Conservation (phyloP, 2,888 invertebrate genomes). For the Omphaloscelis lunosa region DNA sequence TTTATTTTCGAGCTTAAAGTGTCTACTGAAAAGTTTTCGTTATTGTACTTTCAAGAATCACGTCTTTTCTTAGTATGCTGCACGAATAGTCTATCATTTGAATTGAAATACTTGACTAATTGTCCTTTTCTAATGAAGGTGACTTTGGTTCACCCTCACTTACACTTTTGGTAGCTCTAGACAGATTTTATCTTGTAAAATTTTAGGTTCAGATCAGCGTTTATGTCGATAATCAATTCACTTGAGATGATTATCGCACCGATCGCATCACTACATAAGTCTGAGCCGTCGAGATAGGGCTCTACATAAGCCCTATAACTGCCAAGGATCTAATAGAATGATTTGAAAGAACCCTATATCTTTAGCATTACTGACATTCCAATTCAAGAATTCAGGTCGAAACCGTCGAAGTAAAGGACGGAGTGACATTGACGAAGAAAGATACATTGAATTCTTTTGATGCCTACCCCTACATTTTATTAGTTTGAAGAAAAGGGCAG, state of each 20-base stretch:
- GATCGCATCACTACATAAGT: slow-evolving; percentile 44
- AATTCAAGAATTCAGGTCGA: slow-evolving; percentile 46
- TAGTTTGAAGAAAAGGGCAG: slow-evolving; percentile 51
- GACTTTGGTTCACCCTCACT: slow-evolving; percentile 40
- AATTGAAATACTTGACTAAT: slow-evolving; percentile 24
- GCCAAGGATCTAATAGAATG: slow-evolving; percentile 62
- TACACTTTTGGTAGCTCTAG: slow-evolving; percentile 14
- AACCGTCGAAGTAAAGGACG: slow-evolving; percentile 33
- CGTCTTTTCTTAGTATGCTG: slow-evolving; percentile 35
- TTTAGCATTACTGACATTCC: slow-evolving; percentile 43
- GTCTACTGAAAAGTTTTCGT: neutral
- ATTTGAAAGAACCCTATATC: slow-evolving; percentile 57
- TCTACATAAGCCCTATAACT: slow-evolving; percentile 54
- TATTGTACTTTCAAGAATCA: slow-evolving; percentile 4
- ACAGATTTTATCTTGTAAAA: slow-evolving; percentile 23
- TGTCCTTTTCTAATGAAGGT: slow-evolving; percentile 34
- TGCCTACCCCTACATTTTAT: slow-evolving; percentile 55
- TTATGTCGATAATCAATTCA: slow-evolving; percentile 15
- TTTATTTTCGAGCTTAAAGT: neutral
- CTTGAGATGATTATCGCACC: slow-evolving; percentile 26
- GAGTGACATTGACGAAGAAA: slow-evolving; percentile 65
- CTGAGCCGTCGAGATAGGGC: slow-evolving; percentile 58
- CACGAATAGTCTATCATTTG: neutral
- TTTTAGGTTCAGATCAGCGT: slow-evolving; percentile 11
- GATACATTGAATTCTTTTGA: slow-evolving; percentile 60